phyloP scores from a whole-genome alignment of 1,140 invertebrate genomes.

The Hetaerina americana region DNA sequence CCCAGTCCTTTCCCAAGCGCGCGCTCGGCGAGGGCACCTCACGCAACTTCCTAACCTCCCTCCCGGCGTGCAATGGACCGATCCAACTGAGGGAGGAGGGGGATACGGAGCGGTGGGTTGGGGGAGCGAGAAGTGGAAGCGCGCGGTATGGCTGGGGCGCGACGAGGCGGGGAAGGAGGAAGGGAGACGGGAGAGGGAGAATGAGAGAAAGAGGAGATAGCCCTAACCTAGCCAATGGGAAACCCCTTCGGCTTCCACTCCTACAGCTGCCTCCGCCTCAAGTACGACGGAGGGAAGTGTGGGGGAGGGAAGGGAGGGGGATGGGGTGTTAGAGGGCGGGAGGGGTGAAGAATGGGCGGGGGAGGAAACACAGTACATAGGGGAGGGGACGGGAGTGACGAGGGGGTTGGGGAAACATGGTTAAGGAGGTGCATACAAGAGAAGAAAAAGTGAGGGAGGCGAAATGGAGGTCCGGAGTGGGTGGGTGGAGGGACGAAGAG shows the following conservation, averaged over 20 bases:
- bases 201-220: not conserved
- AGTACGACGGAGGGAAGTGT: not conserved
- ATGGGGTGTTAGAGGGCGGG: not conserved
- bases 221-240: not conserved
- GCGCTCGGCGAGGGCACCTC: not conserved
- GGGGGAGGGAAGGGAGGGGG: not conserved
- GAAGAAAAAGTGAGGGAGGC: no score
- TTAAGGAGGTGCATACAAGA: no score
- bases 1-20: no score
- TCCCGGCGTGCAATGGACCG: not conserved
- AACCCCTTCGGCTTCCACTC: not conserved
- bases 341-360: no score
- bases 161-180: not conserved
- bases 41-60: not conserved
- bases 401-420: no score
- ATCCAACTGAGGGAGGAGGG: not conserved
- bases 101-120: no score
- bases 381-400: not conserved
- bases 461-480: no score
- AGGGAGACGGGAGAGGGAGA: not conserved
- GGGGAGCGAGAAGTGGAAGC: no score
- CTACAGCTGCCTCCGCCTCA: not conserved
- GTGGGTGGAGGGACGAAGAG: no score
- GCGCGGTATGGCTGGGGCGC: no score
- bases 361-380: no score